Evolutionary conservation across 2,888 invertebrate species (phyloP).

Genomic region (Cantharis lateralis): DNA sequence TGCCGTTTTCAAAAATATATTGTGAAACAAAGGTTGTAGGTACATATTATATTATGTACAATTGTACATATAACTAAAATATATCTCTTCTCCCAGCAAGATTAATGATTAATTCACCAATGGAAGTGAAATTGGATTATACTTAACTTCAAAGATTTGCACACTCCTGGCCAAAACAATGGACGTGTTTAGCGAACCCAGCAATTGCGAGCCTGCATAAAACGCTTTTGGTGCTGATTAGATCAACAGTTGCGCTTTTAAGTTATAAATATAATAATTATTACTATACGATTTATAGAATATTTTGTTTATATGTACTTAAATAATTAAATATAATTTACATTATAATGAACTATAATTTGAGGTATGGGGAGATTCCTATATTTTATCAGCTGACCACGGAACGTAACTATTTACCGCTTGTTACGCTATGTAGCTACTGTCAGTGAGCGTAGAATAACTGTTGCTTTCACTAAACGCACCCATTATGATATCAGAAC

Average conservation of each 20-base stretch:
- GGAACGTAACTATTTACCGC: not conserved
- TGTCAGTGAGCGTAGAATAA: not conserved
- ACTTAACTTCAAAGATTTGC: not conserved
- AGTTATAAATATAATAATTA: not conserved
- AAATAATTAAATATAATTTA: not conserved
- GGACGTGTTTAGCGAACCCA: not conserved
- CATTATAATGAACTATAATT: too few relatives aligned
- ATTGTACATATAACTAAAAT: not conserved
- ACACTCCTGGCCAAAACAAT: not conserved
- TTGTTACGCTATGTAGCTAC: not conserved
- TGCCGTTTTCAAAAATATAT: not conserved
- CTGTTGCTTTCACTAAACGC: not conserved
- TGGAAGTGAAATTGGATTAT: not conserved
- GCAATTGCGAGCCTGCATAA: not conserved
- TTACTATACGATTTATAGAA: not conserved
- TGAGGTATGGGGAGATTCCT: not conserved
- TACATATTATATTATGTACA: too few relatives aligned
- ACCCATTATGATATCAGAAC: not conserved
- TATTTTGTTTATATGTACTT: not conserved
- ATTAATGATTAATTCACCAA: not conserved
- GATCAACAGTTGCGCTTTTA: not conserved
- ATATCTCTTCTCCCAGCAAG: not conserved
- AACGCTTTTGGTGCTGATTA: not conserved
- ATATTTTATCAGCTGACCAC: not conserved
- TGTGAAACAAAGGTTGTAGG: not conserved